phyloP scores from a whole-genome alignment of 1,140 invertebrate species.

The Platorchestia sp. region DNA sequence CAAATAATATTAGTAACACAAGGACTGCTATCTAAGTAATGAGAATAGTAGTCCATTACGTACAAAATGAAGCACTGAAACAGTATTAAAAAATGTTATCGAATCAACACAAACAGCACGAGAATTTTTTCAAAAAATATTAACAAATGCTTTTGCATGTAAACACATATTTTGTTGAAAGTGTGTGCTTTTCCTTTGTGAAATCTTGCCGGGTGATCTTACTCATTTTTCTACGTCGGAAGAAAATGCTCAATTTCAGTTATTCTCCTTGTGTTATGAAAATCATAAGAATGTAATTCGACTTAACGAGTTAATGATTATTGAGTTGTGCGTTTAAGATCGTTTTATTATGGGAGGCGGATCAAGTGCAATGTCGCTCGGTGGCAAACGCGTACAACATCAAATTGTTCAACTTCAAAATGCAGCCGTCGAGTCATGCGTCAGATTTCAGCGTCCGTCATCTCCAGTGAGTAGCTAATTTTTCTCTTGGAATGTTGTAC shows the following conservation, averaged over 20 bases:
- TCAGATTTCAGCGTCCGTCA: too few species aligned
- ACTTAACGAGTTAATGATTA: background rate
- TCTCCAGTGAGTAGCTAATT: background rate
- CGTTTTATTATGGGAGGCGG: background rate
- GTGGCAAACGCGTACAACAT: too few species aligned
- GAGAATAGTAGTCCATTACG: conserved; percentile 6
- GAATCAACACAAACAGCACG: background rate
- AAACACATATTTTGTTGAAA: background rate
- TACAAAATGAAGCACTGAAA: background rate
- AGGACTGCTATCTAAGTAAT: conserved; percentile 9
- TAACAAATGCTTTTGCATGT: background rate
- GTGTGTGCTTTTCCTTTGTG: background rate
- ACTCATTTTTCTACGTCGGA: background rate
- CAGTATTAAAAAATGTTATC: background rate
- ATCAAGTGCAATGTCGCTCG: too few species aligned
- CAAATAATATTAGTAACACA: background rate
- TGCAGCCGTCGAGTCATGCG: background rate
- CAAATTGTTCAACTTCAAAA: background rate
- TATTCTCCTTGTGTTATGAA: background rate
- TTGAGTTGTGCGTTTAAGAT: background rate
- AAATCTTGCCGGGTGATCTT: background rate
- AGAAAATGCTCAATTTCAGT: background rate
- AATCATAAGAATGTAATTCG: background rate
- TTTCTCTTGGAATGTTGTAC: too few species aligned
- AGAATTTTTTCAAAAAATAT: background rate